Evolutionary conservation across 2,113 vertebrate genomes (phyloP).

Genomic region (Cyprinodon variegatus): DNA sequence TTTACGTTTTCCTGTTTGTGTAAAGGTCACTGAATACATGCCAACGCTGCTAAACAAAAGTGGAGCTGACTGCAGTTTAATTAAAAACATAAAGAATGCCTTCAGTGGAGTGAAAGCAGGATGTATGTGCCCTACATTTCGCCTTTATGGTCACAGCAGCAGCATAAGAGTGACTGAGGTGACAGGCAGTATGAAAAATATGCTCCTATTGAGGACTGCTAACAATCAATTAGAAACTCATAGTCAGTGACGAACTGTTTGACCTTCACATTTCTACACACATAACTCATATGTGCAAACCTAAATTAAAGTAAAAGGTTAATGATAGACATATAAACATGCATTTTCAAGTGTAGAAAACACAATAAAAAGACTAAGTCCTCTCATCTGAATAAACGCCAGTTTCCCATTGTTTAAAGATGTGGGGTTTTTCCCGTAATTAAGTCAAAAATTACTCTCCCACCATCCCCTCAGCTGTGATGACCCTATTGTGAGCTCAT

Average conservation of each 20-base stretch:
- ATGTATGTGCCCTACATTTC: background rate
- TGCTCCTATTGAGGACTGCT: background rate
- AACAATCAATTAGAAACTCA: background rate
- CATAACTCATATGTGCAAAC: background rate
- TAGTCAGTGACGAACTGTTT: background rate
- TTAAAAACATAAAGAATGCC: slow-evolving; percentile 4
- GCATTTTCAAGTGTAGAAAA: background rate
- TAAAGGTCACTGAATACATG: slow-evolving; percentile 53
- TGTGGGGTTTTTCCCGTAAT: slow-evolving; percentile 10
- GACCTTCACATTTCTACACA: background rate
- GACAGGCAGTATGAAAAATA: slow-evolving; percentile 1
- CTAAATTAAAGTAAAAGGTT: background rate
- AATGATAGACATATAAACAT: background rate
- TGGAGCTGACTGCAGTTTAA: slow-evolving; percentile 10
- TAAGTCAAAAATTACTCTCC: slow-evolving; percentile 24
- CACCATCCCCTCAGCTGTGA: slow-evolving; percentile 9
- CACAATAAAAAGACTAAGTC: background rate
- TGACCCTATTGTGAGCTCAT: slow-evolving; percentile 48
- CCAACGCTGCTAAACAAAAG: slow-evolving; percentile 17
- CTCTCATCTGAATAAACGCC: background rate
- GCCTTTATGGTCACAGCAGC: slow-evolving; percentile 8
- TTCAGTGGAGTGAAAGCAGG: background rate
- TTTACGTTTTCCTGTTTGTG: slow-evolving; percentile 17
- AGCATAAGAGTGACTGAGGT: background rate
- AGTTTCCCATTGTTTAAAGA: background rate